Conservation (phyloP, 2,113 vertebrate species). For the Fulmarus glacialis region DNA sequence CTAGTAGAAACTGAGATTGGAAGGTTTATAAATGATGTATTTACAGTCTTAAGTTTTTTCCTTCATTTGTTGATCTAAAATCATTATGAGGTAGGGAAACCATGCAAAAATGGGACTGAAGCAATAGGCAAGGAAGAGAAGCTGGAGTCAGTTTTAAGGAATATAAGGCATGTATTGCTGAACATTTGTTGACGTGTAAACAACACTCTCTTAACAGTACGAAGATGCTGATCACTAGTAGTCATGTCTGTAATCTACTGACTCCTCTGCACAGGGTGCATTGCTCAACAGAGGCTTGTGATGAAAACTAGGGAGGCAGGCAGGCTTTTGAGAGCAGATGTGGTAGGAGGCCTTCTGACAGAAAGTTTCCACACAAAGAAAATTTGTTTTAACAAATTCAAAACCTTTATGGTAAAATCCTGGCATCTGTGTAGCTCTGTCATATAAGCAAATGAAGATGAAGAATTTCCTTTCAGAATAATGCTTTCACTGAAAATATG, state of each 20-base stretch:
- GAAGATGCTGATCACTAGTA: neutral
- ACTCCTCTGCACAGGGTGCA: neutral
- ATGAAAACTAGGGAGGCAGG: neutral
- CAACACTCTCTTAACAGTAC: neutral
- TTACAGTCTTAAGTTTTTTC: neutral
- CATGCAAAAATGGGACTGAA: neutral
- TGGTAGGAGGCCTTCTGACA: neutral
- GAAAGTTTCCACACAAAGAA: neutral
- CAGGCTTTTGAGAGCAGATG: neutral
- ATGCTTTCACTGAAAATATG: neutral
- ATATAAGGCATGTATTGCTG: neutral
- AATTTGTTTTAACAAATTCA: neutral
- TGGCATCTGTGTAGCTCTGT: neutral
- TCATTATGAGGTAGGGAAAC: neutral
- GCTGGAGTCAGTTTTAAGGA: neutral
- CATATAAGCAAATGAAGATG: neutral
- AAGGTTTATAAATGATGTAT: neutral
- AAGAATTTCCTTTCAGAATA: constrained; percentile 6
- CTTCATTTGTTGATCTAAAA: neutral
- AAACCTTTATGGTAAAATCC: neutral
- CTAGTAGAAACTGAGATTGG: neutral
- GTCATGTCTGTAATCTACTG: neutral
- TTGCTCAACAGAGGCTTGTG: neutral
- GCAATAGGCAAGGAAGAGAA: neutral
- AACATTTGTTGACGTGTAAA: neutral